phyloP scores from a whole-genome alignment of 2,888 invertebrate genomes.

The Drosophila hamatofila region DNA sequence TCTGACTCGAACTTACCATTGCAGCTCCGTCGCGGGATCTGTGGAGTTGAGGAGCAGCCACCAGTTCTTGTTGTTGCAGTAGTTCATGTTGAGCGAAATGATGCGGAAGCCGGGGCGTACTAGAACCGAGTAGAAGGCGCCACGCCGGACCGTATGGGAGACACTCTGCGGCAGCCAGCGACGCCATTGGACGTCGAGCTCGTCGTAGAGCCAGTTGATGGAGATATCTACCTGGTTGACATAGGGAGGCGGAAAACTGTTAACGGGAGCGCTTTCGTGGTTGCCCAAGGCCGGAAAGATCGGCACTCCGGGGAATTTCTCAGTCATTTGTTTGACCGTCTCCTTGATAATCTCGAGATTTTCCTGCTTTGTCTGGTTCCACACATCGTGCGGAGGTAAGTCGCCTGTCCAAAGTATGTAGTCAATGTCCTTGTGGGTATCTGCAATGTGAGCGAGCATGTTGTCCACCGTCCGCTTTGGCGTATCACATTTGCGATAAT shows the following conservation, averaged over 20 bases:
- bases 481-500: constrained; percentile 97
- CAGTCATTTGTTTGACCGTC: constrained; percentile 93
- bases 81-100: constrained; percentile 98
- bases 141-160: constrained; percentile 93
- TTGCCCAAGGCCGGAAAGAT: constrained; percentile 98
- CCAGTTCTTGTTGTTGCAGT: constrained; percentile 98
- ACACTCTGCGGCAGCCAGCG: constrained; percentile 96
- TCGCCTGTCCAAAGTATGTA: constrained; percentile 99
- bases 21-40: constrained; percentile 97
- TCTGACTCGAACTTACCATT: constrained; percentile 88
- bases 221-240: constrained; percentile 92
- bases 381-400: constrained; percentile 97
- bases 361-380: constrained; percentile 96
- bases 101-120: constrained; percentile 95
- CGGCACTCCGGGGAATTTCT: constrained; percentile 95
- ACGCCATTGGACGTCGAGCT: constrained; percentile 95
- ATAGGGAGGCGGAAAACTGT: constrained; percentile 96
- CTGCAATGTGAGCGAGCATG: constrained; percentile 95
- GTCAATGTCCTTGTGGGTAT: constrained; percentile 95
- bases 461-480: constrained; percentile 96
- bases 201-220: constrained; percentile 96
- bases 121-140: constrained; percentile 96
- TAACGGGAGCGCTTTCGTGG: constrained; percentile 98
- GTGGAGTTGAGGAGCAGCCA: constrained; percentile 97
- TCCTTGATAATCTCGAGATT: constrained; percentile 94